Evolutionary conservation across 2,888 invertebrate genomes (phyloP).

Genomic region (Volucella inanis): DNA sequence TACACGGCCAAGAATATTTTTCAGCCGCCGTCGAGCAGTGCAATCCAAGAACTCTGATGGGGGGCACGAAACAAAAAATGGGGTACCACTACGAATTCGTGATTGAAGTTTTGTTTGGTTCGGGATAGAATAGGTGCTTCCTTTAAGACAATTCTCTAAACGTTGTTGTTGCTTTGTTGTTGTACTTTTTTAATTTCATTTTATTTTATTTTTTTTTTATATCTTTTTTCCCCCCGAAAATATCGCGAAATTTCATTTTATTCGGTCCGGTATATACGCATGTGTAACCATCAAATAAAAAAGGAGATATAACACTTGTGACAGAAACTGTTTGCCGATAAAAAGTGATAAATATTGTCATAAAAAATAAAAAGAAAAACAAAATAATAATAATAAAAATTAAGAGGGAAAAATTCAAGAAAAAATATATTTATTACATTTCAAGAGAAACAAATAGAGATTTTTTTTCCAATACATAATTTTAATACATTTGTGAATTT

Average conservation of each 20-base stretch:
- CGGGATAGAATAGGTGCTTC: slow-evolving; percentile 40
- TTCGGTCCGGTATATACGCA: slow-evolving; percentile 13
- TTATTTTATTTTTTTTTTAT: slow-evolving; percentile 3
- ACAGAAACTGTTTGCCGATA: slow-evolving; percentile 25
- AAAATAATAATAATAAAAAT: slow-evolving; percentile 11
- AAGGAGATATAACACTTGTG: not conserved
- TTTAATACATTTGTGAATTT: slow-evolving; percentile 22
- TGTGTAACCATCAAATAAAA: slow-evolving; percentile 13
- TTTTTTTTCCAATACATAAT: slow-evolving; percentile 23
- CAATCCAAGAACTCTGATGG: slow-evolving; percentile 73
- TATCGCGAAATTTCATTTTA: slow-evolving; percentile 9
- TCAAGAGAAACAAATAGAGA: slow-evolving; percentile 12
- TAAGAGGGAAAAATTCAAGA: slow-evolving; percentile 25
- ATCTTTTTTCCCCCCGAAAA: not conserved
- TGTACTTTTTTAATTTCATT: not conserved
- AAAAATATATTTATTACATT: slow-evolving; percentile 17
- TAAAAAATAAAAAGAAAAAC: slow-evolving; percentile 26
- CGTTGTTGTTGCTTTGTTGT: not conserved
- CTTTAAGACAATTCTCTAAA: not conserved
- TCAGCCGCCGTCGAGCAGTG: slow-evolving; percentile 67
- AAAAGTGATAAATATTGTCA: slow-evolving; percentile 55
- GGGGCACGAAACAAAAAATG: slow-evolving; percentile 71
- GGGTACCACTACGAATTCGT: slow-evolving; percentile 62
- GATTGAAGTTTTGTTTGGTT: slow-evolving; percentile 55
- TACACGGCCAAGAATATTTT: slow-evolving; percentile 64